Evolutionary conservation across 2,797 vertebrate species (phyloP).

Genomic region (Rhincodon typus): DNA sequence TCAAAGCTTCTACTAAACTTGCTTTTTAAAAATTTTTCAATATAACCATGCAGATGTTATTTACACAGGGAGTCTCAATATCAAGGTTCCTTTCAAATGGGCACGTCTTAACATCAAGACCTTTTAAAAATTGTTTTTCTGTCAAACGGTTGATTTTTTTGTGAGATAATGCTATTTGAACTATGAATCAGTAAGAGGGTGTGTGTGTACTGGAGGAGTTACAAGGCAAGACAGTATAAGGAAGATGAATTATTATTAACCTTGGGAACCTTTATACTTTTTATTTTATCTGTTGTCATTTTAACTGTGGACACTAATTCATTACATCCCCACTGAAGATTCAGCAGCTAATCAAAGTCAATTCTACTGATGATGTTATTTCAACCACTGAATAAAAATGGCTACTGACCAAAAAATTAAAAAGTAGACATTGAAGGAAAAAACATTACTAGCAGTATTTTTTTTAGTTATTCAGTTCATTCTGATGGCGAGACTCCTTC

Average conservation of each 20-base stretch:
- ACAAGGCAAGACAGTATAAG: not conserved
- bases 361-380: not conserved
- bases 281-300: slow-evolving; percentile 7
- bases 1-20: not conserved
- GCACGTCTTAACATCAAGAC: not conserved
- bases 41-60: not conserved
- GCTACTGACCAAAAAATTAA: not conserved
- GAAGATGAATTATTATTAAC: slow-evolving; percentile 14
- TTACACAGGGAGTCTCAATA: not conserved
- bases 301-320: not conserved
- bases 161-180: not conserved
- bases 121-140: not conserved
- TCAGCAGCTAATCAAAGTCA: not conserved
- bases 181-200: not conserved
- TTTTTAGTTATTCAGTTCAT: not conserved
- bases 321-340: not conserved
- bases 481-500: slow-evolving; percentile 10
- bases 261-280: not conserved
- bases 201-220: not conserved
- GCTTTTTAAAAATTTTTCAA: not conserved
- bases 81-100: not conserved
- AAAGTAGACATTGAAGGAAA: not conserved
- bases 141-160: not conserved
- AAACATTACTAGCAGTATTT: not conserved
- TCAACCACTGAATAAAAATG: slow-evolving; percentile 5